Percentiles rank a stretch among this genome's conserved stretches.
Conservation (phyloP, 2,888 invertebrate genomes). For the Phengaris arion region DNA sequence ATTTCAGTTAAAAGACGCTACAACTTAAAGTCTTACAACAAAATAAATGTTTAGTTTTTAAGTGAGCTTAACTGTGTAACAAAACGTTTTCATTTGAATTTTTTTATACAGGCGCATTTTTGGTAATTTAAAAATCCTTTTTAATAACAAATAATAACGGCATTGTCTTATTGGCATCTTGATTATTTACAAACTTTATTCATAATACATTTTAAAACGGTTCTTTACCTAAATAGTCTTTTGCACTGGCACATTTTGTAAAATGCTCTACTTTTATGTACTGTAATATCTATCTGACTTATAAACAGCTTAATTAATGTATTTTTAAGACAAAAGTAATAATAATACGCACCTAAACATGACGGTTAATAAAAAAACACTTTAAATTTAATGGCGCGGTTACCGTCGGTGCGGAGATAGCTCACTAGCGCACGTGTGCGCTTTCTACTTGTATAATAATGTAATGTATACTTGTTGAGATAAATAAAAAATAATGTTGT, state of each 20-base stretch:
- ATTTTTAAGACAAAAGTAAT: neutral
- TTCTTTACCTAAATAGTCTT: neutral
- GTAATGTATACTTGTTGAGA: neutral
- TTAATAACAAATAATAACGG: too few species aligned
- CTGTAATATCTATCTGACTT: neutral
- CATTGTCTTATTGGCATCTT: too few species aligned
- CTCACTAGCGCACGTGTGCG: neutral
- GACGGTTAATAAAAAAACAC: conserved; percentile 6
- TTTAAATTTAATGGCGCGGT: conserved; percentile 11
- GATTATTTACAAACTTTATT: too few species aligned
- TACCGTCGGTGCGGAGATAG: conserved; percentile 14
- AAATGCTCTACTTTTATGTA: neutral
- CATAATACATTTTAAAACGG: neutral
- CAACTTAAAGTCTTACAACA: too few species aligned
- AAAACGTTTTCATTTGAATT: neutral
- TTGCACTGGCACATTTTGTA: neutral
- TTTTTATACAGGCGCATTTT: neutral
- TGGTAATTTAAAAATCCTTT: neutral
- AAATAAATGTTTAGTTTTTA: neutral
- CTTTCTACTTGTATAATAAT: too few species aligned
- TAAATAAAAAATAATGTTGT: neutral
- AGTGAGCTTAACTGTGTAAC: neutral
- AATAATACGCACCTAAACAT: conserved; percentile 12
- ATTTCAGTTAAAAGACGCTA: too few species aligned
- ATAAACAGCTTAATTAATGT: conserved; percentile 11